Evolutionary conservation across 2,113 vertebrate genomes (phyloP).

Genomic region (Bubo scandiacus): DNA sequence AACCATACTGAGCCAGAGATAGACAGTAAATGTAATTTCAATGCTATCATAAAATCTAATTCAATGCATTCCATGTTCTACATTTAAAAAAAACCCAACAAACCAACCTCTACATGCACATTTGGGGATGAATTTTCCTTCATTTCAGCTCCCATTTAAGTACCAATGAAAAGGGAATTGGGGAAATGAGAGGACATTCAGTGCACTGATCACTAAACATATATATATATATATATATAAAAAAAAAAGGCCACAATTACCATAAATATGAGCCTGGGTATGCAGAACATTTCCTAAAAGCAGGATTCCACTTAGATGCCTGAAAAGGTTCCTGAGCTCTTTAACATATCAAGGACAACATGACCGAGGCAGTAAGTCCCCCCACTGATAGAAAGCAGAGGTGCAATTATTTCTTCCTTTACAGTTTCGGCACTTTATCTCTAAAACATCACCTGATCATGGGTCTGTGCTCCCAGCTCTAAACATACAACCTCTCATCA

Average conservation of each 20-base stretch:
- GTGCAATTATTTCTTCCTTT: neutral
- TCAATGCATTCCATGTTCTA: neutral
- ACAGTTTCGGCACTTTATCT: neutral
- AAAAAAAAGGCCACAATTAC: neutral
- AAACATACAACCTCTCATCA: neutral
- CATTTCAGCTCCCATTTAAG: neutral
- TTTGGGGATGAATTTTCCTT: neutral
- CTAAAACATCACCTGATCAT: neutral
- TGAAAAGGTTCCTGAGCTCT: neutral
- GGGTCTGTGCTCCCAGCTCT: neutral
- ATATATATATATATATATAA: too few relatives aligned
- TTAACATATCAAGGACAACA: neutral
- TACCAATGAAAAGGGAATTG: neutral
- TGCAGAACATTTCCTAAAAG: neutral
- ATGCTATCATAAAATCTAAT: neutral
- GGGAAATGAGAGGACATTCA: neutral
- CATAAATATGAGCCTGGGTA: neutral
- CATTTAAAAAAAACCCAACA: neutral
- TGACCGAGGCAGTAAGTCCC: neutral
- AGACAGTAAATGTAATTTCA: neutral
- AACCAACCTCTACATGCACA: too few relatives aligned
- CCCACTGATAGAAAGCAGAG: neutral
- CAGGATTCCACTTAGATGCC: neutral
- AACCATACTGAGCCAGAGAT: neutral
- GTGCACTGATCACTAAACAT: neutral